Conservation (phyloP, 2,797 vertebrate genomes). For the Scyliorhinus canicula region DNA sequence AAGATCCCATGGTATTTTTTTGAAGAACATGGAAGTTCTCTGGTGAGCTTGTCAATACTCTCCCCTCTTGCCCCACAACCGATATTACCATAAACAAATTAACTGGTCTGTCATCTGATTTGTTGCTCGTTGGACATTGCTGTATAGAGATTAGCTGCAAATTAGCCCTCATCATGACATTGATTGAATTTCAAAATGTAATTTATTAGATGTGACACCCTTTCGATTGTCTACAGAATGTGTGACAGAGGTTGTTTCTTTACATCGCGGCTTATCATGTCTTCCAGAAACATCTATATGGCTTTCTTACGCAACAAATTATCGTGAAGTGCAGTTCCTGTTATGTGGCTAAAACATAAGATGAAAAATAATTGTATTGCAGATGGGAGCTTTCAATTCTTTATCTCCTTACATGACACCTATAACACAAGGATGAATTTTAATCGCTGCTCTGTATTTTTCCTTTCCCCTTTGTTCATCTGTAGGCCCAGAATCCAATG, state of each 20-base stretch:
- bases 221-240: neutral
- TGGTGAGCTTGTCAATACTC: neutral
- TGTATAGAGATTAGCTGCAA: neutral
- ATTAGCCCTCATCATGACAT: neutral
- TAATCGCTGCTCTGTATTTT: neutral
- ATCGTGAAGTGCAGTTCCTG: neutral
- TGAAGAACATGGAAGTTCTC: neutral
- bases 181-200: neutral
- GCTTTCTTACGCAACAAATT: neutral
- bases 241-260: neutral
- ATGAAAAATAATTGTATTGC: neutral
- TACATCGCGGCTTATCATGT: neutral
- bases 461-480: neutral
- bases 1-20: neutral
- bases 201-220: neutral
- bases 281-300: neutral
- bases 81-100: neutral
- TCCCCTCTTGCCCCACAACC: neutral
- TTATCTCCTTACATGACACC: neutral
- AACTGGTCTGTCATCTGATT: neutral
- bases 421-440: neutral
- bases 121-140: neutral
- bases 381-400: neutral
- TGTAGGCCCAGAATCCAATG: neutral
- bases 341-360: neutral